phyloP scores from a whole-genome alignment of 2,113 vertebrate genomes.

The Ammospiza caudacuta region DNA sequence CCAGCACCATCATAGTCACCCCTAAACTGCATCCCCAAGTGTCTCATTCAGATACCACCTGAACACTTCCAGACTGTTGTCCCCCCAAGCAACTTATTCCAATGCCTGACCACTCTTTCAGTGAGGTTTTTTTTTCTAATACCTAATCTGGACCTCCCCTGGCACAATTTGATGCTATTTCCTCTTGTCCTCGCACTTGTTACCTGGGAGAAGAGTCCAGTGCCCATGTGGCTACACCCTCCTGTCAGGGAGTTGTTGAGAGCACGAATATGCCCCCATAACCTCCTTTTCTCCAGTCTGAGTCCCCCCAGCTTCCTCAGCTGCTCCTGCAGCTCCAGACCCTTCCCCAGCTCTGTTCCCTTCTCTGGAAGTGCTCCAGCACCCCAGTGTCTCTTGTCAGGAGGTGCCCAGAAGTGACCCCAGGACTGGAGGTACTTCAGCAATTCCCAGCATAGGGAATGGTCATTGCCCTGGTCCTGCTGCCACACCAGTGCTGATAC shows the following conservation, averaged over 20 bases:
- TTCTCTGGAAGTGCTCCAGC: neutral
- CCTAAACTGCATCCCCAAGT: neutral
- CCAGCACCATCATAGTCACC: neutral
- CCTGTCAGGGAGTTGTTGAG: neutral
- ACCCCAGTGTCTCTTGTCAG: neutral
- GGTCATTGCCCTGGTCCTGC: neutral
- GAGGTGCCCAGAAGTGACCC: neutral
- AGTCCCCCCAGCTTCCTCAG: neutral
- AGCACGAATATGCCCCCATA: neutral
- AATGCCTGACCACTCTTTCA: neutral
- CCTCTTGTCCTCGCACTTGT: neutral
- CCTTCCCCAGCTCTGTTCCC: neutral
- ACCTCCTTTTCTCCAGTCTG: neutral
- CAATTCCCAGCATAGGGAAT: neutral
- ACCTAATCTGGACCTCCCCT: neutral
- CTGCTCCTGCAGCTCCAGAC: neutral
- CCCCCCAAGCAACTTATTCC: neutral
- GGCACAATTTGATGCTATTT: neutral
- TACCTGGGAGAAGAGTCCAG: neutral
- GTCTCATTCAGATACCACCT: neutral
- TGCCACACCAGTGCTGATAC: neutral
- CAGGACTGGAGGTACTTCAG: neutral
- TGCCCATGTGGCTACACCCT: neutral
- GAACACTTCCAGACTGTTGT: neutral
- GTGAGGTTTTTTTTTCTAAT: neutral